phyloP scores from a whole-genome alignment of 2,797 vertebrate genomes.

The Tragopan temminckii region DNA sequence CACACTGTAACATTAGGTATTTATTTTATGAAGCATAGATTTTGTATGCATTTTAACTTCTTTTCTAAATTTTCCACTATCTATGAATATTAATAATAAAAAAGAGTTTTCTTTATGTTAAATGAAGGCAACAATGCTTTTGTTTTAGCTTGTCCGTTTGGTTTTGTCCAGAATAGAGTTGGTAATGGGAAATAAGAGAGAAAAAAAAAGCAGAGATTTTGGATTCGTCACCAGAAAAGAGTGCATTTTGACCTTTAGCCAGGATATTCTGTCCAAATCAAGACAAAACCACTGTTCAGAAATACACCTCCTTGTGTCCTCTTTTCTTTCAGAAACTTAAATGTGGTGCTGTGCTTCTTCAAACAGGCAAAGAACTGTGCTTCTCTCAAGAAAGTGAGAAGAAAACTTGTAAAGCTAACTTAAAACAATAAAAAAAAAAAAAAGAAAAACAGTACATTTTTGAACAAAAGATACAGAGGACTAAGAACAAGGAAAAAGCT shows the following conservation, averaged over 20 bases:
- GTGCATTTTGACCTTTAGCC: neutral
- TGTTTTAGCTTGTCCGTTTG: neutral
- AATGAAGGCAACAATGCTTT: neutral
- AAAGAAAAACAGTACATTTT: neutral
- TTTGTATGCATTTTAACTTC: neutral
- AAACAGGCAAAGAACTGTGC: neutral
- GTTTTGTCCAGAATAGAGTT: neutral
- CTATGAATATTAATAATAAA: neutral
- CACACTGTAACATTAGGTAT: neutral
- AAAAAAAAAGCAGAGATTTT: neutral
- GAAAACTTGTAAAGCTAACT: neutral
- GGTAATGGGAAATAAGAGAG: neutral
- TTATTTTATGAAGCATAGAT: neutral
- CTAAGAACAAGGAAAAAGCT: neutral
- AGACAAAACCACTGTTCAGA: neutral
- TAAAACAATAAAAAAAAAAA: neutral
- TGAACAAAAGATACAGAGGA: neutral
- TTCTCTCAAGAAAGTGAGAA: neutral
- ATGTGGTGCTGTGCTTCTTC: neutral
- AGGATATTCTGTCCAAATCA: neutral
- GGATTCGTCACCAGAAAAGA: neutral
- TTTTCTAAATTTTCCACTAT: neutral
- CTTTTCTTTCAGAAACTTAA: neutral
- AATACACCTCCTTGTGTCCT: accelerated
- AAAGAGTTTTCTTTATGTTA: neutral